These are phyloP conservation scores for Zaprionus vittiger DNA, from an alignment of 1,140 invertebrate species.

Conservation along the genomic window DNA sequence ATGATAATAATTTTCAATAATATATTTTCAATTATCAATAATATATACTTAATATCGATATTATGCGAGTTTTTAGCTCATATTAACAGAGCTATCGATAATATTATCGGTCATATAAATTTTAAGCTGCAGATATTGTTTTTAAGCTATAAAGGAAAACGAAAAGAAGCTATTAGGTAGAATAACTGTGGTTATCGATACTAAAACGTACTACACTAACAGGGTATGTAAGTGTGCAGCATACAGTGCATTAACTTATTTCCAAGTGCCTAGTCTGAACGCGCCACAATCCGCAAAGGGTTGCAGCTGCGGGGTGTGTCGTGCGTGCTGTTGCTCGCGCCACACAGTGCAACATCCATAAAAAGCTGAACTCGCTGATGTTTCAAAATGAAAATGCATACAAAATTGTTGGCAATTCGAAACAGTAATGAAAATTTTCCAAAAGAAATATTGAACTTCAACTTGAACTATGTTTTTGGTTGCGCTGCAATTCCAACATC, in stretches of 20 bases:
- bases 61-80: no score
- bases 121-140: no score
- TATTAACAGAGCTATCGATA: no score
- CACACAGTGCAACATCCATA: slow-evolving; percentile 47
- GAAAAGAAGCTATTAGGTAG: no score
- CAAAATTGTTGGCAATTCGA: slow-evolving; percentile 41
- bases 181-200: no score
- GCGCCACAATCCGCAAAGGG: slow-evolving; percentile 38
- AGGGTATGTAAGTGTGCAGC: neutral
- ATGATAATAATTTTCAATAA: no score
- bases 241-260: neutral
- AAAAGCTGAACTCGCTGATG: slow-evolving; percentile 49
- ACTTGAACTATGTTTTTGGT: slow-evolving; percentile 21
- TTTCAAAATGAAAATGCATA: slow-evolving; percentile 49
- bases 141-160: no score
- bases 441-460: slow-evolving; percentile 15
- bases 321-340: slow-evolving; percentile 9
- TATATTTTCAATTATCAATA: no score
- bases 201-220: no score
- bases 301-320: slow-evolving; percentile 52
- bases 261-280: slow-evolving; percentile 3
- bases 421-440: slow-evolving; percentile 21
- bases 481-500: slow-evolving; percentile 44
- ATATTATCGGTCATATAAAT: no score
- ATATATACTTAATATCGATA: no score